Conservation (phyloP, 2,113 vertebrate genomes). For the Sorex fumeus region DNA sequence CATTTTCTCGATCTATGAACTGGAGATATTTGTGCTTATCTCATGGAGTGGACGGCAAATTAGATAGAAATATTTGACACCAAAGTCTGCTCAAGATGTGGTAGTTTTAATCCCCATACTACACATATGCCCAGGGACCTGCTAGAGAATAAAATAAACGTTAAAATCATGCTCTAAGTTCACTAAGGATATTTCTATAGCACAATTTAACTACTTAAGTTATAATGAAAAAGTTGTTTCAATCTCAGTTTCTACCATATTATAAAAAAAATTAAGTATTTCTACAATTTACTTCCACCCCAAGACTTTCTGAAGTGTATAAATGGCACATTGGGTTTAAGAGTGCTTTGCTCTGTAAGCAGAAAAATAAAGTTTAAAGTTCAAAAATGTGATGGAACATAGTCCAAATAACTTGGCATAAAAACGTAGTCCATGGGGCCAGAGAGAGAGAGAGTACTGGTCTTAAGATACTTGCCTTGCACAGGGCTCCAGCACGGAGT, state of each 20-base stretch:
- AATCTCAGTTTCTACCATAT: conserved; percentile 27
- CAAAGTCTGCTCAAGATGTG: not conserved
- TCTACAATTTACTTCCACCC: not conserved
- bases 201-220: conserved; percentile 42
- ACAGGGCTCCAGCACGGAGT: no score
- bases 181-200: conserved; percentile 24
- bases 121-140: not conserved
- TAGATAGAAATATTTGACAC: conserved; percentile 30
- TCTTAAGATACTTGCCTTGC: no score
- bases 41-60: not conserved
- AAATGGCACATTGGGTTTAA: not conserved
- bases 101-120: not conserved
- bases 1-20: conserved; percentile 47
- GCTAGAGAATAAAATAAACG: conserved; percentile 28
- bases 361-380: conserved; percentile 30
- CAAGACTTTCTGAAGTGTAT: conserved; percentile 22
- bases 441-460: no score
- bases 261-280: conserved; percentile 53
- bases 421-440: not conserved
- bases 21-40: not conserved
- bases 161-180: conserved; percentile 29
- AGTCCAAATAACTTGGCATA: conserved; percentile 27
- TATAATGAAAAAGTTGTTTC: conserved; percentile 41
- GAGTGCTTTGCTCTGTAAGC: conserved; percentile 20
- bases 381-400: conserved; percentile 4